Conservation (phyloP, 2,113 vertebrate genomes). For the Taxidea taxus region DNA sequence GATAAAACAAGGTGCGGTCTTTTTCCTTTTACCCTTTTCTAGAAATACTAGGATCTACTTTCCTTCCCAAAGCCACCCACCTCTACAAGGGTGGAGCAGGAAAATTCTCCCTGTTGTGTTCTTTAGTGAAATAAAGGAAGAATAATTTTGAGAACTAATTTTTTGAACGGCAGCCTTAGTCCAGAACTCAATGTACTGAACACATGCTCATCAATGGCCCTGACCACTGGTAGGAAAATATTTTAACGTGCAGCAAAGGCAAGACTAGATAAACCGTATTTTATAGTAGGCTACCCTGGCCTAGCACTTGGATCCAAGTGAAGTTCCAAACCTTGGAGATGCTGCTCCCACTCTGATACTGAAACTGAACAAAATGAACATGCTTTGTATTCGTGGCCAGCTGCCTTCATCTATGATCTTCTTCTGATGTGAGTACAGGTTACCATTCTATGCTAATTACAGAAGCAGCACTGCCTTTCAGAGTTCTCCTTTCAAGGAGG, state of each 20-base stretch:
- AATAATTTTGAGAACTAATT: not conserved
- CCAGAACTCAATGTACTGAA: not conserved
- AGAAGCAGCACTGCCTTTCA: not conserved
- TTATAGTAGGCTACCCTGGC: not conserved
- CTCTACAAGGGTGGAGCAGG: not conserved
- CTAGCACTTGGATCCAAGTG: not conserved
- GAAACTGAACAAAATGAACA: not conserved
- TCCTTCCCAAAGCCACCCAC: not conserved
- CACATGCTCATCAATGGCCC: not conserved
- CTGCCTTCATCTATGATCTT: not conserved
- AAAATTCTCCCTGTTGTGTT: not conserved
- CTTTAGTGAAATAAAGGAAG: not conserved
- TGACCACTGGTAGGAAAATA: not conserved
- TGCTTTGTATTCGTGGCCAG: not conserved
- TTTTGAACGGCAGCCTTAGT: not conserved
- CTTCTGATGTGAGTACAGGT: not conserved
- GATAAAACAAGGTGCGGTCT: not conserved
- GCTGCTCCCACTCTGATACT: not conserved
- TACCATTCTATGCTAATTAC: accelerated
- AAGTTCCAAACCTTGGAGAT: not conserved
- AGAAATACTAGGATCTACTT: not conserved
- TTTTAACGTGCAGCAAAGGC: not conserved
- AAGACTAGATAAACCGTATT: not conserved
- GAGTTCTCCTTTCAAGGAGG: not conserved
- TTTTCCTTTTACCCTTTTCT: not conserved